A percentile compares a stretch with the other conserved stretches of the same genome.
These are phyloP conservation scores for Sminthurides aquaticus DNA, from an alignment of 2,888 invertebrate species.

Conservation along the genomic window DNA sequence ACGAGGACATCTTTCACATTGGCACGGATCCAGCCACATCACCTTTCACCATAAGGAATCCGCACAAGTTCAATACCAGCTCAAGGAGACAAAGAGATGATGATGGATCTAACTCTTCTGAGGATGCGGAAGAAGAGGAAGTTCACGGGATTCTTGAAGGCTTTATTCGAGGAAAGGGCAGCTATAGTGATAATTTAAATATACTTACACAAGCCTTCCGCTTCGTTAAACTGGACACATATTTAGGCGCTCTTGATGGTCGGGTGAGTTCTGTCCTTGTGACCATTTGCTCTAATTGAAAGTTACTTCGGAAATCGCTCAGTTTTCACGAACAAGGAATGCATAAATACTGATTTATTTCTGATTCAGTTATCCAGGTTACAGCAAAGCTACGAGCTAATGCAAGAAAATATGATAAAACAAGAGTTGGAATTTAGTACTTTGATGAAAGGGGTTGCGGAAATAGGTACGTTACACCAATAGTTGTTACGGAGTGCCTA, in stretches of 20 bases:
- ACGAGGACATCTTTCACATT: too few species aligned
- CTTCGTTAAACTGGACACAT: slow-evolving; percentile 38
- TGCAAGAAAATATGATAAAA: slow-evolving; percentile 25
- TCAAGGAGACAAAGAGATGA: neutral
- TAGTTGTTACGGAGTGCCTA: too few species aligned
- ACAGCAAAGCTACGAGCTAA: slow-evolving; percentile 23
- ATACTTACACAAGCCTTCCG: slow-evolving; percentile 41
- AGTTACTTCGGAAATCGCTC: too few species aligned
- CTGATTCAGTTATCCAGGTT: slow-evolving; percentile 30
- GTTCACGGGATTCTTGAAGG: slow-evolving; percentile 27
- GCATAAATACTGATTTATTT: too few species aligned
- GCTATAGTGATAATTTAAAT: slow-evolving; percentile 29
- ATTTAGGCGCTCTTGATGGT: slow-evolving; percentile 30
- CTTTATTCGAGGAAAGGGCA: slow-evolving; percentile 30
- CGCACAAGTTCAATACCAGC: neutral
- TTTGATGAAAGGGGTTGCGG: slow-evolving; percentile 26
- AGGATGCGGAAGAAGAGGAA: slow-evolving; percentile 15
- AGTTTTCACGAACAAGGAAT: too few species aligned
- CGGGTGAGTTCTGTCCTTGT: slow-evolving; percentile 34
- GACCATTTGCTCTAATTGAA: neutral
- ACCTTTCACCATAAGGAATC: neutral
- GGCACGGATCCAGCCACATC: neutral
- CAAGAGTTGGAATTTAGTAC: slow-evolving; percentile 36
- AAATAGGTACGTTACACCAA: slow-evolving; percentile 26
- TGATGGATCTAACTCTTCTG: neutral